These are phyloP conservation scores for Dasysyrphus tricinctus DNA, from an alignment of 2,888 invertebrate species.

Conservation along the genomic window DNA sequence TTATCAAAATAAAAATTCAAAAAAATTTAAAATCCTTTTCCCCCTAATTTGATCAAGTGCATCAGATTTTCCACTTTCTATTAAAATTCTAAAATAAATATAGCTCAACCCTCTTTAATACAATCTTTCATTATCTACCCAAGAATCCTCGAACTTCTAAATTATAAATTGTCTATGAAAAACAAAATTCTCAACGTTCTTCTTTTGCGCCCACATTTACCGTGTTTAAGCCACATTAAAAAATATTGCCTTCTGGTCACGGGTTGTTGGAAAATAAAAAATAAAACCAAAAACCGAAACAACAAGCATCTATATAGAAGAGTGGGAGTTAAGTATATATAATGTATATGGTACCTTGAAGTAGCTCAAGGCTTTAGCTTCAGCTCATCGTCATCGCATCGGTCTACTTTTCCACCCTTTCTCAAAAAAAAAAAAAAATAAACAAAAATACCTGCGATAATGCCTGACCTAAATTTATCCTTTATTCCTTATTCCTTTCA, in stretches of 20 bases:
- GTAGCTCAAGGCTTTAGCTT: slow-evolving; percentile 70
- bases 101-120: slow-evolving; percentile 1
- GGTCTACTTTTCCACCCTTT: slow-evolving; percentile 54
- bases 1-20: background rate
- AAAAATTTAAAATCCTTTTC: background rate
- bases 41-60: background rate
- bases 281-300: slow-evolving; percentile 7
- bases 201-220: slow-evolving; percentile 66
- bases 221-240: slow-evolving; percentile 71
- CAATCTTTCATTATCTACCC: slow-evolving; percentile 1
- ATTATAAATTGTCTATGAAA: slow-evolving; percentile 28
- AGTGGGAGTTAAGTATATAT: background rate
- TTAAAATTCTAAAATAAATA: background rate
- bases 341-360: slow-evolving; percentile 45
- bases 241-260: slow-evolving; percentile 71
- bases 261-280: slow-evolving; percentile 36
- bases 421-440: background rate
- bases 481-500: slow-evolving; percentile 49
- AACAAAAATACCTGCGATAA: slow-evolving; percentile 53
- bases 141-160: slow-evolving; percentile 9
- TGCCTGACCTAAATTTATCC: slow-evolving; percentile 72
- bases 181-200: slow-evolving; percentile 58
- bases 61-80: background rate
- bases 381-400: slow-evolving; percentile 52
- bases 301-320: background rate